Percentiles rank a stretch among this genome's conserved stretches.
These are phyloP conservation scores for Geophilus truncorum DNA, from an alignment of 2,888 invertebrate genomes.

Conservation along the genomic window DNA sequence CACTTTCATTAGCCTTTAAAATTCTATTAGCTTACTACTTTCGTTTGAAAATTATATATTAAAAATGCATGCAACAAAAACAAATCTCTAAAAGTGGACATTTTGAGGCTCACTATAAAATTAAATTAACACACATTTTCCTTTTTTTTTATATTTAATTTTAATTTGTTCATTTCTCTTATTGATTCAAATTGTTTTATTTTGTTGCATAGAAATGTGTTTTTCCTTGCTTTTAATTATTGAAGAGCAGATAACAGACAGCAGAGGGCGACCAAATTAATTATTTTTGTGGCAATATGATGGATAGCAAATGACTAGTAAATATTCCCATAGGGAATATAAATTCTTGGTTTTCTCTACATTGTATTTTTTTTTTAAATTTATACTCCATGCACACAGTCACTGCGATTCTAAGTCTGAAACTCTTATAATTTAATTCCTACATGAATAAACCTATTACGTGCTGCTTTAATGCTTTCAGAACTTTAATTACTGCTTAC, in stretches of 20 bases:
- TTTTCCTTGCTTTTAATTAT: not conserved
- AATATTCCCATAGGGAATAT: not conserved
- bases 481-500: not conserved
- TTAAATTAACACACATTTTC: no score
- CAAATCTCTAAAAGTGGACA: not conserved
- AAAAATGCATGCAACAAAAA: not conserved
- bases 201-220: not conserved
- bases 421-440: not conserved
- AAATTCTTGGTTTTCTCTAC: not conserved
- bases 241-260: not conserved
- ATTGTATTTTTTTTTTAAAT: not conserved
- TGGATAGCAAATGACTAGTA: not conserved
- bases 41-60: not conserved
- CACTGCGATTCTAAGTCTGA: not conserved
- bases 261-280: not conserved
- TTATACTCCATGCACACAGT: no score
- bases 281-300: not conserved
- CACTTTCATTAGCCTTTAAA: conserved; percentile 3
- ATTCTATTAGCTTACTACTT: conserved; percentile 3
- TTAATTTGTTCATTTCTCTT: not conserved
- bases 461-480: not conserved
- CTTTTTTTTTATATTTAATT: not conserved
- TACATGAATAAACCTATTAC: no score
- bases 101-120: not conserved
- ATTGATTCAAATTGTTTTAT: no score